phyloP scores from a whole-genome alignment of 2,113 vertebrate genomes.

The Limanda limanda region DNA sequence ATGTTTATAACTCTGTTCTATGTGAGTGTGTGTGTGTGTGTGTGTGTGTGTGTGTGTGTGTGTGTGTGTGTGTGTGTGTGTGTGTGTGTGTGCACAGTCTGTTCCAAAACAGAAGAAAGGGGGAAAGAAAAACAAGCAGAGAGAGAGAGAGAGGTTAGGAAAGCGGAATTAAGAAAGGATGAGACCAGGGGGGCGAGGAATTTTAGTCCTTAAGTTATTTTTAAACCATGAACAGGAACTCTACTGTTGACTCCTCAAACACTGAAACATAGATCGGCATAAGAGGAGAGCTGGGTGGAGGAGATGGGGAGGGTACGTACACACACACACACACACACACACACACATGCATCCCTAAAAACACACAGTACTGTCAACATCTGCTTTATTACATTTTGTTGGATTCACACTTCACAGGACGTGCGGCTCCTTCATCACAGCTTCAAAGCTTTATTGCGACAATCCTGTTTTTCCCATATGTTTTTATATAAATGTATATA shows the following conservation, averaged over 20 bases:
- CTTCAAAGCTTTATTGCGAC: not conserved
- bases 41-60: not conserved
- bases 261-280: slow-evolving; percentile 51
- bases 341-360: slow-evolving; percentile 1
- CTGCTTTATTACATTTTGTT: slow-evolving; percentile 17
- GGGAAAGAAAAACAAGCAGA: slow-evolving; percentile 4
- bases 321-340: slow-evolving; percentile 29
- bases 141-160: slow-evolving; percentile 45
- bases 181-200: slow-evolving; percentile 52
- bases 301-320: slow-evolving; percentile 15
- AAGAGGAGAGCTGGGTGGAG: slow-evolving; percentile 30
- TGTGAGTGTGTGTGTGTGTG: not conserved
- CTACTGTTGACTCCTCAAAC: slow-evolving; percentile 77
- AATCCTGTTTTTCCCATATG: not conserved
- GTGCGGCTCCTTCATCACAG: not conserved
- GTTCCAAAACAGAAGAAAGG: slow-evolving; percentile 3
- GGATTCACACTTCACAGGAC: slow-evolving; percentile 13
- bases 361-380: slow-evolving; percentile 15
- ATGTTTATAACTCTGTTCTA: not conserved
- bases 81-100: not conserved
- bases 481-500: not conserved
- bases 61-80: not conserved
- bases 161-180: slow-evolving; percentile 58
- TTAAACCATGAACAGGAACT: slow-evolving; percentile 80
- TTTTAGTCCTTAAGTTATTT: slow-evolving; percentile 78